Conservation (phyloP, 92 coral and sea anemone genomes). For the Palythoa caribaeorum region DNA sequence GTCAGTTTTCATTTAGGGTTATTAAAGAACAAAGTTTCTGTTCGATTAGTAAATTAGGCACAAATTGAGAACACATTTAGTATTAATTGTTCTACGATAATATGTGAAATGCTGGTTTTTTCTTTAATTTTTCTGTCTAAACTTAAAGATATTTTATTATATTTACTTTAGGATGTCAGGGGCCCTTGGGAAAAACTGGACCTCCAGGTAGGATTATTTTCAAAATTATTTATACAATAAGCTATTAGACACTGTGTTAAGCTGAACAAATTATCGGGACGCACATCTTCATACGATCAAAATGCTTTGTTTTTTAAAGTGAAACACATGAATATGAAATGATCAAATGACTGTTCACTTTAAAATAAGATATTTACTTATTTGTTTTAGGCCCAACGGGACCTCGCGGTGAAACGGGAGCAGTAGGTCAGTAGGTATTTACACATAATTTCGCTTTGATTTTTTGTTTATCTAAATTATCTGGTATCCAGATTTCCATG, state of each 20-base stretch:
- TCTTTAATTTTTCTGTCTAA: not conserved
- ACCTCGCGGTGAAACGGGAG: slow-evolving; percentile 72
- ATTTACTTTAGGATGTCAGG: slow-evolving; percentile 72
- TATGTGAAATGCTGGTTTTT: too few relatives aligned
- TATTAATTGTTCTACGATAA: not conserved
- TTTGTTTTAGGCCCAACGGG: slow-evolving; percentile 68
- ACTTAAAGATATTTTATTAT: not conserved
- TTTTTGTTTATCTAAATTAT: too few relatives aligned
- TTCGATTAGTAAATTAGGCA: not conserved
- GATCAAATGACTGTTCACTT: not conserved
- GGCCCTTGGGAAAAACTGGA: slow-evolving; percentile 86
- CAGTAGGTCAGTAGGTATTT: slow-evolving; percentile 53
- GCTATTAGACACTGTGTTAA: too few relatives aligned
- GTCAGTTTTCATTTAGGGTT: not conserved
- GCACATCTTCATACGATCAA: not conserved
- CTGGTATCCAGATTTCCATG: too few relatives aligned
- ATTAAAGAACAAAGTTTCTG: not conserved
- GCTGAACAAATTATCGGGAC: too few relatives aligned
- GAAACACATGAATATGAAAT: not conserved
- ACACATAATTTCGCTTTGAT: too few relatives aligned
- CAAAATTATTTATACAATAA: not conserved
- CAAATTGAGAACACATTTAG: not conserved
- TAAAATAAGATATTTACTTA: not conserved
- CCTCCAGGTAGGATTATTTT: slow-evolving; percentile 57
- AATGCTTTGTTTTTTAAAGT: not conserved